Evolutionary conservation across 2,113 vertebrate genomes (phyloP).

Genomic region (Herpetotheres cachinnans): DNA sequence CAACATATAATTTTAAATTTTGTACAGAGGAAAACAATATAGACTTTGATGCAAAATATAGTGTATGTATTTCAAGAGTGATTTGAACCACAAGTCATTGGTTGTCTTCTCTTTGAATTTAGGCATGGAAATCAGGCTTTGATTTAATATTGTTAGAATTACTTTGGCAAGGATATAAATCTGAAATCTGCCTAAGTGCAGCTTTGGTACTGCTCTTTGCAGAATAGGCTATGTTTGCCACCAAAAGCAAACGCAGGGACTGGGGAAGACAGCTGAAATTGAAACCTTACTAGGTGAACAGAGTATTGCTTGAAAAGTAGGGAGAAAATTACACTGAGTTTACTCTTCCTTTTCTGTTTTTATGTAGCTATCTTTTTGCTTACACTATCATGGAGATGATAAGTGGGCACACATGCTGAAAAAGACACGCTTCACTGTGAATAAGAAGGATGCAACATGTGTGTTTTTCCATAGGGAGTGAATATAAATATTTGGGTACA

Average conservation of each 20-base stretch:
- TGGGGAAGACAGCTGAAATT: background rate
- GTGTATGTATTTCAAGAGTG: background rate
- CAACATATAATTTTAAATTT: background rate
- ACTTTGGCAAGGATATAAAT: background rate
- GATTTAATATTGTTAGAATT: background rate
- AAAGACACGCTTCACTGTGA: background rate
- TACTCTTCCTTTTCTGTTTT: background rate
- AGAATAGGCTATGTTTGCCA: background rate
- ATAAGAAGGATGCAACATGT: background rate
- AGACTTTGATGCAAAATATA: background rate
- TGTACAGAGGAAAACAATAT: background rate
- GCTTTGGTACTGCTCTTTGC: background rate
- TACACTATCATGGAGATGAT: background rate
- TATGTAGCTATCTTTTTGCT: background rate
- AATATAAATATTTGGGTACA: background rate
- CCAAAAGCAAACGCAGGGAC: background rate
- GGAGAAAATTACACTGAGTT: background rate
- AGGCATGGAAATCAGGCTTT: background rate
- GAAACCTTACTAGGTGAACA: background rate
- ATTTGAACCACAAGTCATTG: background rate
- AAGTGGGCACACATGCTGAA: background rate
- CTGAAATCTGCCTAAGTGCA: background rate
- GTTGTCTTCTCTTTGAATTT: background rate
- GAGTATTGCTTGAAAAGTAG: background rate
- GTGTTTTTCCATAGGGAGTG: background rate